These are phyloP conservation scores for Brassicogethes aeneus DNA, from an alignment of 2,888 invertebrate genomes.

Conservation along the genomic window DNA sequence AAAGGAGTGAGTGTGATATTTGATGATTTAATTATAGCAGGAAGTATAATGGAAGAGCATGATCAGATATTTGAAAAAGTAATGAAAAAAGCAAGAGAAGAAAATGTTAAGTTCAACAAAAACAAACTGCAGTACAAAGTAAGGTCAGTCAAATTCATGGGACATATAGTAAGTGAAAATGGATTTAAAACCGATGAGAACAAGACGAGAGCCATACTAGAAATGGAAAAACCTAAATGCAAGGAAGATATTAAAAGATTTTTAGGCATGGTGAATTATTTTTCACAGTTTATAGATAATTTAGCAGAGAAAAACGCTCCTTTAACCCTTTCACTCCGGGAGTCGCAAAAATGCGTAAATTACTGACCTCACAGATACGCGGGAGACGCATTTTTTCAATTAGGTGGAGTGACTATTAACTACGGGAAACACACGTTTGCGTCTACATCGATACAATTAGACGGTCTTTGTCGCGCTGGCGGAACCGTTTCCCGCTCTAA, in stretches of 20 bases:
- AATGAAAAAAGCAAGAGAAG: slow-evolving; percentile 18
- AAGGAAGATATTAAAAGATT: slow-evolving; percentile 14
- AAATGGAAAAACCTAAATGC: slow-evolving; percentile 12
- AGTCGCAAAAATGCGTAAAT: no score
- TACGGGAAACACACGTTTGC: no score
- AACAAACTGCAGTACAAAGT: slow-evolving; percentile 23
- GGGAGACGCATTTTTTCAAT: no score
- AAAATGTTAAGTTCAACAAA: slow-evolving; percentile 26
- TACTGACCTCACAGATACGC: no score
- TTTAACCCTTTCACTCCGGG: no score
- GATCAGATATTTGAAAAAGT: slow-evolving; percentile 20
- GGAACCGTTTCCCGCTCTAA: no score
- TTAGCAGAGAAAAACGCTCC: slow-evolving; percentile 13
- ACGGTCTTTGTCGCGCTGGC: no score
- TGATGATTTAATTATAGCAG: slow-evolving; percentile 23
- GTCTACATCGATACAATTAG: no score
- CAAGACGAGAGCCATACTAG: slow-evolving; percentile 12
- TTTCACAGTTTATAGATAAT: slow-evolving; percentile 16
- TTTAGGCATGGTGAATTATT: slow-evolving; percentile 17
- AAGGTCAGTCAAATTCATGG: slow-evolving; percentile 24
- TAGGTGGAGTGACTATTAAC: no score
- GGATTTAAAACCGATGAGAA: slow-evolving; percentile 14
- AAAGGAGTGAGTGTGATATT: slow-evolving; percentile 26
- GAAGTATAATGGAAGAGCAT: slow-evolving; percentile 17
- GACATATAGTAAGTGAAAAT: slow-evolving; percentile 13